Percentiles rank a stretch among this genome's conserved stretches.
Evolutionary conservation across 2,888 invertebrate species (phyloP).

Genomic region (Acrocyrtus sp.): DNA sequence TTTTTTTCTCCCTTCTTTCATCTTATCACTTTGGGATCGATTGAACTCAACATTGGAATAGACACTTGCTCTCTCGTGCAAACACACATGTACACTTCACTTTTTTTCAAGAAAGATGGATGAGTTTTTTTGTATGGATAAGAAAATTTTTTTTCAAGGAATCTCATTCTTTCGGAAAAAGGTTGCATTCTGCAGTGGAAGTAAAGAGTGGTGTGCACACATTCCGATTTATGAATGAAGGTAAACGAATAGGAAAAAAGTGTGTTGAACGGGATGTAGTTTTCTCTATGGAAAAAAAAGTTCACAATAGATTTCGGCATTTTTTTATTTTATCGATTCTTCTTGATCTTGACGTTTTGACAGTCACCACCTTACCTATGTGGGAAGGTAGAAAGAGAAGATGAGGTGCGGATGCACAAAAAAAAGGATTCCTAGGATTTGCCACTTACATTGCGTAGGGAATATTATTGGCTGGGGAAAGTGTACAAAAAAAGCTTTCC

Average conservation of each 20-base stretch:
- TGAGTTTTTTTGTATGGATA: conserved; percentile 16
- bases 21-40: conserved; percentile 24
- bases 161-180: not conserved
- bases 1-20: conserved; percentile 1
- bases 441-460: no score
- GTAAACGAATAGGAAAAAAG: not conserved
- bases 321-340: conserved; percentile 8
- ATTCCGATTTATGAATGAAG: not conserved
- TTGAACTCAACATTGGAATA: conserved; percentile 28
- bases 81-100: not conserved
- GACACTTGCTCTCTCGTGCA: conserved; percentile 17
- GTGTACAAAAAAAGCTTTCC: no score
- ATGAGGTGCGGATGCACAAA: not conserved
- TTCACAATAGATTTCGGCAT: not conserved
- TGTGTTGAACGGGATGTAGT: not conserved
- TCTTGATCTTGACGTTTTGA: conserved; percentile 13
- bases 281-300: not conserved
- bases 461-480: no score
- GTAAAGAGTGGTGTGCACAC: not conserved
- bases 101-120: conserved; percentile 21
- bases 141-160: not conserved
- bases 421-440: no score
- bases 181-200: not conserved
- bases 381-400: not conserved
- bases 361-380: conserved; percentile 5